Evolutionary conservation across 2,797 vertebrate genomes (phyloP), one percentile per base, ranked within the genome.

Genomic region (Cottoperca gobio): DNA sequence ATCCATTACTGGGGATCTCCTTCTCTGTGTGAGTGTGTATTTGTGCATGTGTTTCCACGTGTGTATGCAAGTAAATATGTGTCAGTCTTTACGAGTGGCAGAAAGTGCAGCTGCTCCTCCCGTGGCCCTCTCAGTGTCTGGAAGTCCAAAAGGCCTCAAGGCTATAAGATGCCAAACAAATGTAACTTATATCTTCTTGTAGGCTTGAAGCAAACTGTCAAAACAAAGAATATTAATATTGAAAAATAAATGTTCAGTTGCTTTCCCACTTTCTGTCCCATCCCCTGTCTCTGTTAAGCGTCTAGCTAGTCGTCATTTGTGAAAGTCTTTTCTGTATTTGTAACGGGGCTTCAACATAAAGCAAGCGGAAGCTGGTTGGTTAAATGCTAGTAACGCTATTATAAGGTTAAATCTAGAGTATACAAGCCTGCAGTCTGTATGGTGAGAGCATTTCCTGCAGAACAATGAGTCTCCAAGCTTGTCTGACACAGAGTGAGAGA

Each of bases 321-420:
- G 75, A 76, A 73, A 76, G 76, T 76, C 71, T 79, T 66, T 88
- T 89, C 83, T 90, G 89, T 90, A 68, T 89, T 78, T 87, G 70
- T 79, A 88, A 88, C 40, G 5, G 45, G 74, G 81, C 78, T 88
- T 85, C 61, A 53, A 60, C 53, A 75, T 81, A 86, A 88, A 90
- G 85, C 77, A 75, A 82, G 85, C 78, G 76, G 83, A 90, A 92
- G 82, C 84, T 58, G 74, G 81, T 78, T 86, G 86, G 83, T 88
- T 86, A 86, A 86, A 87, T 85, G 78, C 77, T 65, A 62, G 78
- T 86, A 79, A 77, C 73, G 79, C 81, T 88, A 81, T 91, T 89
- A 86, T 88, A 83, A 91, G 80, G 90, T 92, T 93, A 90, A 93
- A 86, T 90, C 90, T 88, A 91, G 83, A 89, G 85, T 85, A 93